Evolutionary conservation across 1,140 invertebrate genomes (phyloP).

Genomic region (Drosophila pallidifrons): DNA sequence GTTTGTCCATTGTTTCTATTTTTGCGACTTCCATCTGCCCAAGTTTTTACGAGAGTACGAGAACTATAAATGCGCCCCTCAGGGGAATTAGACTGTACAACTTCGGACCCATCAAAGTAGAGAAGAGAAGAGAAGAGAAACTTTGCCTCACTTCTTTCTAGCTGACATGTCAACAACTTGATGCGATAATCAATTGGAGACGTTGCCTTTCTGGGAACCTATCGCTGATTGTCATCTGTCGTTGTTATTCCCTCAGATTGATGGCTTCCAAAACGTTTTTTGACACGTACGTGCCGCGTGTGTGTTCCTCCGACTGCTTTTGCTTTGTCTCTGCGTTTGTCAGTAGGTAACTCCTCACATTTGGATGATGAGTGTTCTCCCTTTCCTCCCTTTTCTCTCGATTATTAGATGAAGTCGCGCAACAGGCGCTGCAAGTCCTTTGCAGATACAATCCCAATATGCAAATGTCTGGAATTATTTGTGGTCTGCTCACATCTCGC

Average conservation of each 20-base stretch:
- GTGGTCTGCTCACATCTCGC: constrained; percentile 15
- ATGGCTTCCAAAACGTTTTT: constrained; percentile 59
- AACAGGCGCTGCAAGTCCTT: constrained; percentile 37
- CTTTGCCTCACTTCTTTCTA: background rate
- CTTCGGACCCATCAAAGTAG: constrained; percentile 14
- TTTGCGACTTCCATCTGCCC: constrained; percentile 11
- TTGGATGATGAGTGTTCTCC: background rate
- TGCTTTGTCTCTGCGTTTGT: constrained; percentile 19
- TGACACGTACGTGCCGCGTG: constrained; percentile 53
- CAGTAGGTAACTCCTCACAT: constrained; percentile 1
- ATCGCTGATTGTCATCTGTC: constrained; percentile 48
- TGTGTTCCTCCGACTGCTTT: background rate
- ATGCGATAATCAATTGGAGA: constrained; percentile 55
- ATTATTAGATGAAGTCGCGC: constrained; percentile 2
- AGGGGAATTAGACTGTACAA: constrained; percentile 15
- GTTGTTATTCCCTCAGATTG: constrained; percentile 54
- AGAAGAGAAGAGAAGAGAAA: background rate
- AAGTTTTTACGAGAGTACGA: constrained; percentile 36
- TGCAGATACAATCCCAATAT: constrained; percentile 36
- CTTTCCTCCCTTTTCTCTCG: background rate
- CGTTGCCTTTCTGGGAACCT: background rate
- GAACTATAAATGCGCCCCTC: constrained; percentile 21
- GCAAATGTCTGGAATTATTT: constrained; percentile 43
- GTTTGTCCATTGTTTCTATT: constrained; percentile 5
- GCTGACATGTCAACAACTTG: constrained; percentile 50